Conservation (phyloP, 2,797 vertebrate species). For the Channa striata region DNA sequence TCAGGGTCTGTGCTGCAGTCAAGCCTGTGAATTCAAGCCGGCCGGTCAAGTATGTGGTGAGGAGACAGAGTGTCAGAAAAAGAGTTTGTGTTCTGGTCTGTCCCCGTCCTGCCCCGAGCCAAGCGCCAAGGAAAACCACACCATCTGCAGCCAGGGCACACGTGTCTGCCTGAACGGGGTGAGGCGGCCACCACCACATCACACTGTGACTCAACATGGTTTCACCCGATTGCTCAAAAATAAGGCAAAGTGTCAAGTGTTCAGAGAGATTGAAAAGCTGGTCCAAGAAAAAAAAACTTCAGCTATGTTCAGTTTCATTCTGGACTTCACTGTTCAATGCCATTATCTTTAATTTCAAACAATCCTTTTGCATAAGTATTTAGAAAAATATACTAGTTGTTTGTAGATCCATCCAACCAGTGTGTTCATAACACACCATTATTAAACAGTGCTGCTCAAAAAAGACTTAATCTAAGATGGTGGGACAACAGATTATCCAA, state of each 20-base stretch:
- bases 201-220: slow-evolving; percentile 5
- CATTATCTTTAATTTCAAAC: not conserved
- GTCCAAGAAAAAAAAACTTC: not conserved
- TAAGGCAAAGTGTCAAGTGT: slow-evolving; percentile 1
- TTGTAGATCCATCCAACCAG: not conserved
- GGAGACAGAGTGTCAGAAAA: slow-evolving; percentile 82
- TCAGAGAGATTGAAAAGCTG: slow-evolving; percentile 11
- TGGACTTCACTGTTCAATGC: not conserved
- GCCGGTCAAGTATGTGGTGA: slow-evolving; percentile 72
- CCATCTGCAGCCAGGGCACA: slow-evolving; percentile 80
- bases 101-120: slow-evolving; percentile 78
- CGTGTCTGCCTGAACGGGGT: slow-evolving; percentile 87
- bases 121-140: slow-evolving; percentile 82
- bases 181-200: slow-evolving; percentile 41
- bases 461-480: slow-evolving; percentile 3
- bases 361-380: no score
- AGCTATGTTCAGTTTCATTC: not conserved
- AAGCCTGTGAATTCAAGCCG: slow-evolving; percentile 76
- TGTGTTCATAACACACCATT: not conserved
- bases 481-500: not conserved
- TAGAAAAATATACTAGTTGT: no score
- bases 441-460: not conserved
- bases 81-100: slow-evolving; percentile 79
- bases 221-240: not conserved
- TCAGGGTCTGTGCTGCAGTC: slow-evolving; percentile 86